These are phyloP conservation scores for Ericerus pela DNA, from an alignment of 1,140 invertebrate genomes.

Conservation along the genomic window DNA sequence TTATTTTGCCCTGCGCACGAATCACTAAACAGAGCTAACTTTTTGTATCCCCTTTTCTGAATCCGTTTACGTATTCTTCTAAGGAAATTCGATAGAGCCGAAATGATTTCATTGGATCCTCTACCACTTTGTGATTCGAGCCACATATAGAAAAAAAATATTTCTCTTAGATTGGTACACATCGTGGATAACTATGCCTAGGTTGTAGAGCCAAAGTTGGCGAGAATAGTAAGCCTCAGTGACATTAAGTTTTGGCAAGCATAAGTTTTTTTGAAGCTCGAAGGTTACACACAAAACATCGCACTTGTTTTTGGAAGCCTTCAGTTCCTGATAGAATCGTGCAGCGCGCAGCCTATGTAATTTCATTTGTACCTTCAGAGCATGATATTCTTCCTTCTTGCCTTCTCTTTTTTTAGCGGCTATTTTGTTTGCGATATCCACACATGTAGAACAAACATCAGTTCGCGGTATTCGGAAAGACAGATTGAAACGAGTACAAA, in stretches of 20 bases:
- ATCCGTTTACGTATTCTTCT: not conserved
- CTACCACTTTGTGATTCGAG: conserved; percentile 24
- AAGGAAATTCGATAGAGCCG: conserved; percentile 22
- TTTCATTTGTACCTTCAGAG: not conserved
- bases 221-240: conserved; percentile 22
- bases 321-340: conserved; percentile 1
- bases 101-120: conserved; percentile 26
- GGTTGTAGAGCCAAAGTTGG: conserved; percentile 28
- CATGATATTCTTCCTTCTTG: conserved; percentile 3
- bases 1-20: conserved; percentile 10
- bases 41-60: not conserved
- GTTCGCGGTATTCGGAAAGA: not conserved
- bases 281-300: conserved; percentile 2
- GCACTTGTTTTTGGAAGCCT: not conserved
- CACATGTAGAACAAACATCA: not conserved
- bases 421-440: not conserved
- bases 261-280: conserved; percentile 20
- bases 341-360: conserved; percentile 1
- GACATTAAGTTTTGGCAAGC: conserved; percentile 17
- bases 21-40: conserved; percentile 10
- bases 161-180: conserved; percentile 16
- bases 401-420: not conserved
- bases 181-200: conserved; percentile 25
- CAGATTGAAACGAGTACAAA: conserved; percentile 8
- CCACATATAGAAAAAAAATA: conserved; percentile 26